Percentiles rank a stretch among this genome's conserved stretches.
phyloP scores from a whole-genome alignment of 2,797 vertebrate species.

The Mus spretus region DNA sequence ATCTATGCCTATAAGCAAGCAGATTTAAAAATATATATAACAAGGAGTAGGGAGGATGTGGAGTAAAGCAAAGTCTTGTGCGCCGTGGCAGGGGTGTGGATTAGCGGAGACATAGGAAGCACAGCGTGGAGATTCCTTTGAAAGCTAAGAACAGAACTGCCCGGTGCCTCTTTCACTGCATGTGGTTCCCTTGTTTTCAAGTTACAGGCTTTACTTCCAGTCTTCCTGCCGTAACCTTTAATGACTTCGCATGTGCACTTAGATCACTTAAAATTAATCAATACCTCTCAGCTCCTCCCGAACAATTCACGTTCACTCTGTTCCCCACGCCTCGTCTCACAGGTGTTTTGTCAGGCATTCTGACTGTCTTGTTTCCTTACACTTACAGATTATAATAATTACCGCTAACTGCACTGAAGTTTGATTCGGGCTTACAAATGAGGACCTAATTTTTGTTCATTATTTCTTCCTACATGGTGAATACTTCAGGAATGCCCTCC shows the following conservation, averaged over 20 bases:
- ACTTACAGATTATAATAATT: neutral
- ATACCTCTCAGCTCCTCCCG: neutral
- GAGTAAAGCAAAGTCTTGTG: neutral
- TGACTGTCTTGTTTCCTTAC: constrained; percentile 19
- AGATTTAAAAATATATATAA: neutral
- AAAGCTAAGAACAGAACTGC: neutral
- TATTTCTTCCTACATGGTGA: neutral
- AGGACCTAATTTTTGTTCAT: neutral
- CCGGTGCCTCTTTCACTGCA: neutral
- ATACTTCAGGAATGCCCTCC: neutral
- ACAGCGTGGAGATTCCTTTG: neutral
- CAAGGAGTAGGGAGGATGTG: neutral
- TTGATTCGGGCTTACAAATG: neutral
- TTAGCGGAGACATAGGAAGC: neutral
- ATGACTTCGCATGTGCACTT: neutral
- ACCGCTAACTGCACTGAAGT: neutral
- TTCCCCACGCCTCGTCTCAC: neutral
- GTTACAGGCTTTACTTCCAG: neutral
- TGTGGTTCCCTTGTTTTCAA: neutral
- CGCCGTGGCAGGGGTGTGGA: too few relatives aligned
- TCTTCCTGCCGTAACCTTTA: neutral
- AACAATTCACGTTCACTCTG: neutral
- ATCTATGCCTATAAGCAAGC: neutral
- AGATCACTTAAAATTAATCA: neutral
- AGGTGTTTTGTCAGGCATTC: neutral